phyloP scores from a whole-genome alignment of 2,113 vertebrate species.

The Lepisosteus oculatus region DNA sequence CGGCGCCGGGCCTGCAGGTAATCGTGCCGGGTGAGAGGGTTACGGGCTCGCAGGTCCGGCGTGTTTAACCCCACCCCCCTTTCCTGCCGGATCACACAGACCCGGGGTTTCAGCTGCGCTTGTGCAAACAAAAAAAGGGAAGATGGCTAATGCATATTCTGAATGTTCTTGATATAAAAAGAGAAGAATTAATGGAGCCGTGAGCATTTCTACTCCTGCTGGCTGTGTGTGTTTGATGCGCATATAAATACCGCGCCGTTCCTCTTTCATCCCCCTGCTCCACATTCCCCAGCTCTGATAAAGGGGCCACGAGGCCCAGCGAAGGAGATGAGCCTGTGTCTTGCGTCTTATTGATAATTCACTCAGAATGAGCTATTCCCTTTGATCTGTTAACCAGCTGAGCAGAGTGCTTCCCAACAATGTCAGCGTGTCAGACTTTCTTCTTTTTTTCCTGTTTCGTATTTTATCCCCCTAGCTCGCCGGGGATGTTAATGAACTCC shows the following conservation, averaged over 20 bases:
- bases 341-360: slow-evolving; percentile 35
- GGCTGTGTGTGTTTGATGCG: background rate
- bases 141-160: no score
- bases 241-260: background rate
- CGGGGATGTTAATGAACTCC: slow-evolving; percentile 19
- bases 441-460: slow-evolving; percentile 19
- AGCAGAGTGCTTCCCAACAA: slow-evolving; percentile 33
- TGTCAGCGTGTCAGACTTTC: slow-evolving; percentile 35
- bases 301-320: background rate
- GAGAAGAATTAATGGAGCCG: no score
- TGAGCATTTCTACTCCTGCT: background rate
- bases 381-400: slow-evolving; percentile 52
- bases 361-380: slow-evolving; percentile 40
- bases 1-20: no score
- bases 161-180: no score
- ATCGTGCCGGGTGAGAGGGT: no score
- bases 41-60: no score
- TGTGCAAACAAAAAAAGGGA: no score
- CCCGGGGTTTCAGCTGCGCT: no score
- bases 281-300: background rate
- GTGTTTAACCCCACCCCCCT: no score
- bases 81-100: no score
- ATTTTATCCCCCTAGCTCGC: slow-evolving; percentile 1
- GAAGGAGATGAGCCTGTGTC: no score
- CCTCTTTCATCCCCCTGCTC: background rate